Conservation (phyloP, 2,888 invertebrate species). For the Theodoxus fluviatilis region DNA sequence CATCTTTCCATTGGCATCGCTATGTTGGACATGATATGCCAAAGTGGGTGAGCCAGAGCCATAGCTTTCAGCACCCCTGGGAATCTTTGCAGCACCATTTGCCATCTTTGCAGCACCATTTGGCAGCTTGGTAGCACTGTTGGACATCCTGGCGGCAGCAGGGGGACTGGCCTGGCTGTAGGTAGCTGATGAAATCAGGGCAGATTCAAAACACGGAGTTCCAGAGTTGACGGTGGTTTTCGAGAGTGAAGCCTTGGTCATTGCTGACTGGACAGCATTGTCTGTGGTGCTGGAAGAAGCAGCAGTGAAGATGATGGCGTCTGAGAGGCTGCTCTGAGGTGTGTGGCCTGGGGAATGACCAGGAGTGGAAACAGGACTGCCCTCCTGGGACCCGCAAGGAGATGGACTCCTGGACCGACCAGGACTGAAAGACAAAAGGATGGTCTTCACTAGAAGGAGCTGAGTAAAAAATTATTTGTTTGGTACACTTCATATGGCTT, state of each 20-base stretch:
- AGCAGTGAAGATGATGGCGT: conserved; percentile 36
- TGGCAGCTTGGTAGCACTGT: background rate
- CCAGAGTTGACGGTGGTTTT: too few relatives aligned
- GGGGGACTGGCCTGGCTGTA: background rate
- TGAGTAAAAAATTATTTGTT: too few relatives aligned
- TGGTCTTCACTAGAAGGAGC: background rate
- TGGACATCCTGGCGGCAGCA: background rate
- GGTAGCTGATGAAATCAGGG: conserved; percentile 18
- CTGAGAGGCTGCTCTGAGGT: conserved; percentile 43
- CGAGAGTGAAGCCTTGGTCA: too few relatives aligned
- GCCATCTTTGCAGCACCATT: conserved; percentile 14
- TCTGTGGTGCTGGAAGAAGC: conserved; percentile 24
- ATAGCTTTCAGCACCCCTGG: too few relatives aligned
- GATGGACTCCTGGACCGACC: conserved; percentile 40
- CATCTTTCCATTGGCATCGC: too few relatives aligned
- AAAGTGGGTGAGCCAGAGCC: too few relatives aligned
- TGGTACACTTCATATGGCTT: too few relatives aligned
- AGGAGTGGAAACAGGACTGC: conserved; percentile 54
- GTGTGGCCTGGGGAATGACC: conserved; percentile 45
- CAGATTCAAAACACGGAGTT: conserved; percentile 16
- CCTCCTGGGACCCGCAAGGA: conserved; percentile 49
- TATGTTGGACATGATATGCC: too few relatives aligned
- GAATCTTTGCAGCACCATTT: too few relatives aligned
- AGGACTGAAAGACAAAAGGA: conserved; percentile 38
- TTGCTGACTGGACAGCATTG: background rate